Base-by-base conservation (phyloP, 2,797 vertebrate genomes). In the Pempheris klunzingeri region DNA sequence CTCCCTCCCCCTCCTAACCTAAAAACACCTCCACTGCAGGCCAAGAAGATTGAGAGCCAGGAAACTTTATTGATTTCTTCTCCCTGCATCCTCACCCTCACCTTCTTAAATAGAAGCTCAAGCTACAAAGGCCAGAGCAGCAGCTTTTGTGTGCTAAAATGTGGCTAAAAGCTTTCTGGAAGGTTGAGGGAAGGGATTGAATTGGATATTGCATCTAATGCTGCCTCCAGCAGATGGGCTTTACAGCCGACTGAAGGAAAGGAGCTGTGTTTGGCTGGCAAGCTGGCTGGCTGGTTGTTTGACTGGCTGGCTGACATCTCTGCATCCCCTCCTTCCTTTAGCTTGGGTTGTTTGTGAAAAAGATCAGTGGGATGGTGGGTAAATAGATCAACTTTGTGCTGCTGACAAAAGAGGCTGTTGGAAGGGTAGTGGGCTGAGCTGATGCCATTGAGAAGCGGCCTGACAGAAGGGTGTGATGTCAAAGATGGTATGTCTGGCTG, bases 131-230 rank as follows among this genome's bases (percentile, higher is more conserved):
- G 96, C 95, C 95, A 95, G 93, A 95, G 94, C 94, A 92, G 93
- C 94, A 94, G 96, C 96, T 97, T 95, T 97, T 97, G 97, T 97
- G 96, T 94, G 95, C 96, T 96, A 98, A 97, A 97, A 97, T 96
- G 96, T 96, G 95, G 96, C 96, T 96, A 96, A 97, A 96, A 96
- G 96, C 96, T 96, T 96, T 95, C 93, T 94, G 87, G 93, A 95
- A 95, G 87, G 88, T 91, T 90, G 91, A 93, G 88, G 92, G 86
- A 92, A 95, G 91, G 94, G 96, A 97, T 97, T 97, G 96, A 96
- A 97, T 97, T 96, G 95, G 95, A 96, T 96, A 96, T 96, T 96
- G 95, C 96, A 92, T 95, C 96, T 96, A 93, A 93, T 92, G 85
- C 89, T 87, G 87, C 87, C 86, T 92, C 90, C 85, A 89, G 88